Conservation (phyloP, 2,113 vertebrate genomes). For the Murina feae region DNA sequence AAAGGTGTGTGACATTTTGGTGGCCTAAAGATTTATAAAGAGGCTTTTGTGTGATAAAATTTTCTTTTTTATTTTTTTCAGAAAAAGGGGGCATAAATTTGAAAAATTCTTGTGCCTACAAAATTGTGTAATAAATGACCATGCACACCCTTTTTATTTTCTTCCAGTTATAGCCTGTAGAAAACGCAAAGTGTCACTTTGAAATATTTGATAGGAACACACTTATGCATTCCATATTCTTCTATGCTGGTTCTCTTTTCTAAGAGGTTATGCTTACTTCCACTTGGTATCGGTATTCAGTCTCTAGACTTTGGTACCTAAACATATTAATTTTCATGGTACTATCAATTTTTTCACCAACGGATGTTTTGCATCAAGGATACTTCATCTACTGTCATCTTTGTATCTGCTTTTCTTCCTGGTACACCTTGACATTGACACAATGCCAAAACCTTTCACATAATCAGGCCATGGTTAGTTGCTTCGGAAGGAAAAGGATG, state of each 20-base stretch:
- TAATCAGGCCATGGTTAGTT: conserved; percentile 47
- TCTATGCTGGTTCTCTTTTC: background rate
- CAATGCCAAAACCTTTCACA: conserved; percentile 63
- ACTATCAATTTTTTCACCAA: background rate
- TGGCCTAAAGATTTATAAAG: background rate
- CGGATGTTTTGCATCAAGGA: conserved; percentile 68
- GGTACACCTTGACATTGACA: conserved; percentile 71
- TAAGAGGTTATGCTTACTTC: background rate
- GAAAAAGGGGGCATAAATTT: background rate
- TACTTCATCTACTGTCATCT: conserved; percentile 74
- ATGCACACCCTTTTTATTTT: background rate
- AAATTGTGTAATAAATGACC: background rate
- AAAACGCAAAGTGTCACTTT: background rate
- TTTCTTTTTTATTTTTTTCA: background rate
- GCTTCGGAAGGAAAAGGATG: background rate
- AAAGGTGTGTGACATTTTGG: background rate
- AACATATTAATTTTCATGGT: conserved; percentile 22
- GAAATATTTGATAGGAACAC: background rate
- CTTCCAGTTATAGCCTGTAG: background rate
- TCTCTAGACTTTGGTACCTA: conserved; percentile 5
- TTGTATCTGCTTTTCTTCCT: conserved; percentile 72
- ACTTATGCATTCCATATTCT: background rate
- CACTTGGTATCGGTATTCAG: background rate
- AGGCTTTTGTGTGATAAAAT: background rate
- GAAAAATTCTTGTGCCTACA: background rate